Evolutionary conservation across 2,888 invertebrate genomes (phyloP).

Genomic region (Syrphus vitripennis): DNA sequence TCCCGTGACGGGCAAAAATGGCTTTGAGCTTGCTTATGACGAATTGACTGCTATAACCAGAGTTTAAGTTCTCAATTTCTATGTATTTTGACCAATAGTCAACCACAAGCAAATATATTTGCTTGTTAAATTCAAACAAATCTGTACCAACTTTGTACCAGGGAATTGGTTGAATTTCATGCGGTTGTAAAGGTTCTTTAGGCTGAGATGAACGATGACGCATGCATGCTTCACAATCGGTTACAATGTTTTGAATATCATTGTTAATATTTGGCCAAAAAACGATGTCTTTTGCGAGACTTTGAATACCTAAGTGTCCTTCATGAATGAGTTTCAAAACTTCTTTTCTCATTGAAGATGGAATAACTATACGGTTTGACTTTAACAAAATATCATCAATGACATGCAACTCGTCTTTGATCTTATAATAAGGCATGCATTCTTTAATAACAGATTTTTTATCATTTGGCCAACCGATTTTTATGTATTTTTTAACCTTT

Average conservation of each 20-base stretch:
- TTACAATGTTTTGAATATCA: constrained; percentile 55
- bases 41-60: constrained; percentile 30
- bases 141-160: constrained; percentile 52
- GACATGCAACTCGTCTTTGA: constrained; percentile 37
- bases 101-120: constrained; percentile 48
- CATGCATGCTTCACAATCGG: constrained; percentile 64
- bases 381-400: constrained; percentile 55
- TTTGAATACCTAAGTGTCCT: constrained; percentile 48
- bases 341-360: constrained; percentile 12
- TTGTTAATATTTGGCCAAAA: constrained; percentile 62
- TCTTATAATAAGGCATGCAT: constrained; percentile 14
- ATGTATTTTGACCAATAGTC: constrained; percentile 71
- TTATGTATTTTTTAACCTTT: constrained; percentile 42
- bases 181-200: constrained; percentile 34
- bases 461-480: constrained; percentile 57
- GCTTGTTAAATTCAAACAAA: constrained; percentile 61
- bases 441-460: constrained; percentile 35
- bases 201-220: constrained; percentile 48
- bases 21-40: constrained; percentile 60
- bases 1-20: constrained; percentile 65
- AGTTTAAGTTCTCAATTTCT: constrained; percentile 51
- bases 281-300: background rate
- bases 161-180: constrained; percentile 18
- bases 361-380: constrained; percentile 31
- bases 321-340: constrained; percentile 42